Base-by-base conservation (phyloP, 2,888 invertebrate species). In the Tribolium freemani region DNA sequence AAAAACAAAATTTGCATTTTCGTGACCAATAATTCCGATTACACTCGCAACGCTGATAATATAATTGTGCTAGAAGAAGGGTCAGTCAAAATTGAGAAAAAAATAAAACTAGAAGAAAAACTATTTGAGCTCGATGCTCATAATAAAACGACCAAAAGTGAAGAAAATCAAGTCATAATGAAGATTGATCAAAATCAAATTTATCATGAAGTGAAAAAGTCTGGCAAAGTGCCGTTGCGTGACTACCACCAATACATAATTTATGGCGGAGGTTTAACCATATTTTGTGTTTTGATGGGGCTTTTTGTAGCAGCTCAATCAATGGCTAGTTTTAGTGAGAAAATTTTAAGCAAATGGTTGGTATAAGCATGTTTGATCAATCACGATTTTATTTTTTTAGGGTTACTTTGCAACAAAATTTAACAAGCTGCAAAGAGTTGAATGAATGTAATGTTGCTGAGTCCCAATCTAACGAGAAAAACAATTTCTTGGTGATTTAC, bases 31-130 rank as follows among this genome's bases (percentile, higher is more conserved):
- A 82, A 84, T 57, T 73, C 77, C 4, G 78, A 79, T n/a, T 81
- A 83, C 21, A 74, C 82, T 3, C 78, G 81, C 61, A 60, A 76
- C 45, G 80, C 81, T 4, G 79, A 82, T 64, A 76, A 77, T 11
- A 92, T 57, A 89, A 90, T 81, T 93, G 50, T 73, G 0, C 10
- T 16, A 48, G 10, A 75, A 21, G 31, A 73, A 10, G 75, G 44
- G 3, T 20, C 10, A 4, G 20, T 44, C 16, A 21, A 53, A 21
- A 21, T 53, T 10, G 21, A 8, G 3, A 10, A 48, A 6, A 48
- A 48, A 48, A 13, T 48, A 11, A 13, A 48, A 48, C 10, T 8
- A 1, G 11, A 48, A 13, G 26, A 26, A 5, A 26, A 26, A 3
- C 0, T 26, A 26, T 3, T 26, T 3, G 26, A 26, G 26, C 26